Conservation (phyloP, 53 echinoderm and acorn worm genomes). For the Echinometra lucunter region DNA sequence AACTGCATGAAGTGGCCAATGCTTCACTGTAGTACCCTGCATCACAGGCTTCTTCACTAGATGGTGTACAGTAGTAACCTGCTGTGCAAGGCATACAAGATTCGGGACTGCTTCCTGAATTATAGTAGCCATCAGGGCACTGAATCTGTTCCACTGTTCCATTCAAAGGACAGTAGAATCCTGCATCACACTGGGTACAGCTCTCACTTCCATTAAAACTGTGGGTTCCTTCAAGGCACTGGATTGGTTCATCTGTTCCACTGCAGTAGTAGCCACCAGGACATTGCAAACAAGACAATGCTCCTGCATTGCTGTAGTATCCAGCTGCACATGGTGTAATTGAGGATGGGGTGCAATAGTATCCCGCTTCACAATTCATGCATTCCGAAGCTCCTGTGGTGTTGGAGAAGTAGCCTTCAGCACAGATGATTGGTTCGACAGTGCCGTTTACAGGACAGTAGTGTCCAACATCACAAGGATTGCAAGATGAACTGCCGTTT, state of each 20-base stretch:
- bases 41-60: conserved; percentile 74
- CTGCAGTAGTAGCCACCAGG: conserved; percentile 85
- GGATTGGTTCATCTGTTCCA: conserved; percentile 67
- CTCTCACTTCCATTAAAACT: conserved; percentile 86
- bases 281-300: conserved; percentile 80
- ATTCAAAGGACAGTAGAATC: conserved; percentile 81
- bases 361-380: conserved; percentile 74
- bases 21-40: conserved; percentile 86
- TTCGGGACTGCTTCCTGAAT: conserved; percentile 32
- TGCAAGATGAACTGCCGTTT: conserved; percentile 86
- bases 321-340: conserved; percentile 77
- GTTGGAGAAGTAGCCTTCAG: conserved; percentile 78
- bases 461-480: conserved; percentile 77
- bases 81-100: conserved; percentile 78
- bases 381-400: conserved; percentile 74
- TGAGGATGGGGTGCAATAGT: conserved; percentile 78
- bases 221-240: conserved; percentile 80
- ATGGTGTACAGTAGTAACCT: conserved; percentile 83
- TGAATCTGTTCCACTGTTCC: conserved; percentile 66
- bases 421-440: conserved; percentile 80
- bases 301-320: conserved; percentile 81
- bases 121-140: conserved; percentile 75
- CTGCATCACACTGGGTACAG: conserved; percentile 77
- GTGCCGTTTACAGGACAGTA: conserved; percentile 82
- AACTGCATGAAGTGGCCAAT: conserved; percentile 76